These are phyloP conservation scores for Dysidea cf. avara DNA, from an alignment of 37 sponge, comb jelly and placozoan species.

Conservation along the genomic window DNA sequence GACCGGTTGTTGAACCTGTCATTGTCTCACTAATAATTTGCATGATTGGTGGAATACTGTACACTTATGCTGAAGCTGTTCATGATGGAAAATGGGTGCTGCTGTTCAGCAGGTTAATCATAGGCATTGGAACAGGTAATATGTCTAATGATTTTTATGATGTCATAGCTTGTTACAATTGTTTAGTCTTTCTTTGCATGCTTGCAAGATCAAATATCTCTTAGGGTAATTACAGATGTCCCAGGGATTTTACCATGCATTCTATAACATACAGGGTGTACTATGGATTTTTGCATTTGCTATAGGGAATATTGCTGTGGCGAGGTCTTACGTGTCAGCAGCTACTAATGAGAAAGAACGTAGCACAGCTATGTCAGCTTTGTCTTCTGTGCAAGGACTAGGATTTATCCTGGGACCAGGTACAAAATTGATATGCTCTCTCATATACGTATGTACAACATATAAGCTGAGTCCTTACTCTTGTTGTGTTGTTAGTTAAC, in stretches of 20 bases:
- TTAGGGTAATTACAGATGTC: too few species aligned
- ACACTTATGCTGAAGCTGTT: constrained; percentile 69
- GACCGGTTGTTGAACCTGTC: constrained; percentile 63
- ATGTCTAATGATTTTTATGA: constrained; percentile 1
- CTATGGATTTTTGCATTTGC: not conserved
- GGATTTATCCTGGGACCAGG: constrained; percentile 92
- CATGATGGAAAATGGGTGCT: constrained; percentile 36
- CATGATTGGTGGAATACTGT: constrained; percentile 56
- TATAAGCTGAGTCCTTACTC: too few species aligned
- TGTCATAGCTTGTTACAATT: constrained; percentile 11
- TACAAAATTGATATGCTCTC: too few species aligned
- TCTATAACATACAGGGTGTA: too few species aligned
- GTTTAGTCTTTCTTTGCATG: constrained; percentile 26
- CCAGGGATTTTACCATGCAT: too few species aligned
- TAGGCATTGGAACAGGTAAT: constrained; percentile 77
- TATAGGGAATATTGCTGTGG: constrained; percentile 70
- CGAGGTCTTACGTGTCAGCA: constrained; percentile 73
- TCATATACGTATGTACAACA: too few species aligned
- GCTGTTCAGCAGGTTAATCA: constrained; percentile 41
- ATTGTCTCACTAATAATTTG: constrained; percentile 49
- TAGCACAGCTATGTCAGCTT: constrained; percentile 77
- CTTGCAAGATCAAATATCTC: too few species aligned
- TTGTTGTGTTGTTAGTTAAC: too few species aligned
- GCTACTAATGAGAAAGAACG: constrained; percentile 78
- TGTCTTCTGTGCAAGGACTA: constrained; percentile 66